Evolutionary conservation across 1,140 invertebrate genomes (phyloP).

Genomic region (Mamestra configurata): DNA sequence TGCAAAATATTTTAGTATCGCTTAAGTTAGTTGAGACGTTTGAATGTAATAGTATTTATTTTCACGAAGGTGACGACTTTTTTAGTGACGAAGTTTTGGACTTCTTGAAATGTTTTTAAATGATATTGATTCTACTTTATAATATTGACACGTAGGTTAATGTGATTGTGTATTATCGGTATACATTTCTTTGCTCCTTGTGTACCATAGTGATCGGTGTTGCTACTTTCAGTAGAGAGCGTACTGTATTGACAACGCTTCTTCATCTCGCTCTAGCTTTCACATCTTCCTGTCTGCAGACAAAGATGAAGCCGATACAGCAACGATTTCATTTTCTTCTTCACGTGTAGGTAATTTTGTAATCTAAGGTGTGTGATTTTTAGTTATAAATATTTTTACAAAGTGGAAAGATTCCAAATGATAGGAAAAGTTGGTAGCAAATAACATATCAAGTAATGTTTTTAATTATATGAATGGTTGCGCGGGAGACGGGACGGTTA

Average conservation of each 20-base stretch:
- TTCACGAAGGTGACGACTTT: slow-evolving; percentile 79
- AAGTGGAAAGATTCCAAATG: slow-evolving; percentile 86
- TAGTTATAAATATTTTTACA: slow-evolving; percentile 81
- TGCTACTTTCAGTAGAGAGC: slow-evolving; percentile 52
- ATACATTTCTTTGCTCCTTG: slow-evolving; percentile 73
- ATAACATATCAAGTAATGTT: slow-evolving; percentile 87
- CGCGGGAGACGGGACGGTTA: slow-evolving; percentile 72
- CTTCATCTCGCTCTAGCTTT: slow-evolving; percentile 45
- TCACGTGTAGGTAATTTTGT: slow-evolving; percentile 77
- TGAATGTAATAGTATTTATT: slow-evolving; percentile 87
- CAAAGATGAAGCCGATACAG: slow-evolving; percentile 42
- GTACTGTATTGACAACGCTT: slow-evolving; percentile 52
- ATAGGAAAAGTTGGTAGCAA: slow-evolving; percentile 76
- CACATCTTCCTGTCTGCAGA: slow-evolving; percentile 8
- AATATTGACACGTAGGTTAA: slow-evolving; percentile 80
- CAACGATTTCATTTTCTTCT: slow-evolving; percentile 61
- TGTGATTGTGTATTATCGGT: slow-evolving; percentile 69
- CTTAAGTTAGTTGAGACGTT: slow-evolving; percentile 87
- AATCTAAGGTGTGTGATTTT: slow-evolving; percentile 85
- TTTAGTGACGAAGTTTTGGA: slow-evolving; percentile 79
- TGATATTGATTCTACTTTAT: slow-evolving; percentile 77
- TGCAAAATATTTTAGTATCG: slow-evolving; percentile 85
- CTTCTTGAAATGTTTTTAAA: slow-evolving; percentile 81
- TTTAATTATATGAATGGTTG: slow-evolving; percentile 75
- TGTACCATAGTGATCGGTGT: slow-evolving; percentile 70